Conservation (phyloP, 1,140 invertebrate species). For the Oryctes rhinoceros region DNA sequence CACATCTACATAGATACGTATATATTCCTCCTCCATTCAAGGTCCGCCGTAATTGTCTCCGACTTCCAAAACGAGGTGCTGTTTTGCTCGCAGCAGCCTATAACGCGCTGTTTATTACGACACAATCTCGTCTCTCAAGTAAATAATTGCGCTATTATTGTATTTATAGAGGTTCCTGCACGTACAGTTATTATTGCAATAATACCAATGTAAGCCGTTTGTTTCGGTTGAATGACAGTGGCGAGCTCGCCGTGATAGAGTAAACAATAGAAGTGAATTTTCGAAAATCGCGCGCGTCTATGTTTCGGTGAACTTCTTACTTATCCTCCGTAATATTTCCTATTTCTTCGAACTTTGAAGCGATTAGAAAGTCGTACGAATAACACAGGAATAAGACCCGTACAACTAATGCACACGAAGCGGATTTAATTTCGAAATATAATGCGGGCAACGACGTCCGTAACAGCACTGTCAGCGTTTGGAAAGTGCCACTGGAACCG, state of each 20-base stretch:
- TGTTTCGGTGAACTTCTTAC: background rate
- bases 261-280: background rate
- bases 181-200: conserved; percentile 6
- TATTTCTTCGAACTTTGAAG: too few species aligned
- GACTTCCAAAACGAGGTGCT: background rate
- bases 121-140: conserved; percentile 9
- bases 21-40: background rate
- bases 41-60: background rate
- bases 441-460: background rate
- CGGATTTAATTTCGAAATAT: background rate
- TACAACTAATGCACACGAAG: background rate
- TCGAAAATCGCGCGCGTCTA: background rate
- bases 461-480: background rate
- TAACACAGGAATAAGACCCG: too few species aligned
- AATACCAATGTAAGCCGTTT: conserved; percentile 1
- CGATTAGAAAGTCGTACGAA: too few species aligned
- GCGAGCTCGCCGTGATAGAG: background rate
- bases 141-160: conserved; percentile 34
- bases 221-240: conserved; percentile 1
- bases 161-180: conserved; percentile 2
- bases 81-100: background rate
- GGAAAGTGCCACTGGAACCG: background rate
- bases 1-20: background rate
- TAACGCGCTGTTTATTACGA: background rate
- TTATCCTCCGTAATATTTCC: too few species aligned